phyloP scores from a whole-genome alignment of 2,113 vertebrate genomes.

The Cyprinodon tularosa region DNA sequence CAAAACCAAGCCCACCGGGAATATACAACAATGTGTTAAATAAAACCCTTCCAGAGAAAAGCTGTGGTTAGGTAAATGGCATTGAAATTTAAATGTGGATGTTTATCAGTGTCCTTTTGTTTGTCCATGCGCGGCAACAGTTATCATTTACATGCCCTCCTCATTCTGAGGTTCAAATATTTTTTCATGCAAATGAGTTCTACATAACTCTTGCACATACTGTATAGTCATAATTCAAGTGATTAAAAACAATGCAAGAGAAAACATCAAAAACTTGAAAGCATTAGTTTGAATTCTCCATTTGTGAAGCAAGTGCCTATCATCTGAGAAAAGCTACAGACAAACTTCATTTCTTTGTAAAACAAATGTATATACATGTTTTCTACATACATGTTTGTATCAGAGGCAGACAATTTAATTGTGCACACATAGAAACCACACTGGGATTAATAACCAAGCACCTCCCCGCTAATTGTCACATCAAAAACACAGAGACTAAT shows the following conservation, averaged over 20 bases:
- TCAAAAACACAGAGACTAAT: conserved; percentile 80
- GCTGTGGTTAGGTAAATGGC: conserved; percentile 60
- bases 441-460: conserved; percentile 62
- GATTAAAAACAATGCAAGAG: conserved; percentile 39
- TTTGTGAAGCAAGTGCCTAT: conserved; percentile 6
- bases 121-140: conserved; percentile 23
- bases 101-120: conserved; percentile 46
- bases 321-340: background rate
- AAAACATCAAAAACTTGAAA: conserved; percentile 9
- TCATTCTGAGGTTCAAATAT: conserved; percentile 26
- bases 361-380: background rate
- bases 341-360: background rate
- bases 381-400: conserved; percentile 16
- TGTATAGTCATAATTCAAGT: conserved; percentile 17
- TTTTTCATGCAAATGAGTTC: conserved; percentile 63
- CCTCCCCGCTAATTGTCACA: conserved; percentile 76
- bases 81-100: conserved; percentile 53
- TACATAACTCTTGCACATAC: conserved; percentile 20
- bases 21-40: conserved; percentile 45
- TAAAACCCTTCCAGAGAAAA: conserved; percentile 39
- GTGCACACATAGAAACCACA: conserved; percentile 39
- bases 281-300: conserved; percentile 9
- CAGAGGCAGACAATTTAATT: conserved; percentile 37
- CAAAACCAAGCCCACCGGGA: conserved; percentile 42
- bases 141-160: conserved; percentile 65